Conservation (phyloP, 2,888 invertebrate genomes). For the Galerucella pusilla region DNA sequence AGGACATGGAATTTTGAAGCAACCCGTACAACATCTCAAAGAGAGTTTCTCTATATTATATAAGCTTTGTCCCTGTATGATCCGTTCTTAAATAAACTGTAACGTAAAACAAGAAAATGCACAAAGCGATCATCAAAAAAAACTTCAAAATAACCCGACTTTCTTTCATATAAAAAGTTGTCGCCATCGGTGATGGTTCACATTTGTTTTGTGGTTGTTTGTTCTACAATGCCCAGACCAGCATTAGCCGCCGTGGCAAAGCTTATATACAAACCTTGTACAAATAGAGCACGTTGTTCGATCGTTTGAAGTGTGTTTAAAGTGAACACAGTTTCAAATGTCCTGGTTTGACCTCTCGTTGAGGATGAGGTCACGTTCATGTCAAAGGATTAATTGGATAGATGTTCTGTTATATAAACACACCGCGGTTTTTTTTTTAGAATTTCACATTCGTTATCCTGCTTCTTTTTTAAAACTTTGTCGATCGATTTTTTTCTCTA, state of each 20-base stretch:
- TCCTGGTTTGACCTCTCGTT: conserved; percentile 46
- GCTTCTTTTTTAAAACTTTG: background rate
- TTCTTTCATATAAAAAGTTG: conserved; percentile 15
- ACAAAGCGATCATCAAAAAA: background rate
- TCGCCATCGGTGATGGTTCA: conserved; percentile 36
- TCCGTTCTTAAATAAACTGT: background rate
- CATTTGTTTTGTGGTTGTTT: conserved; percentile 41
- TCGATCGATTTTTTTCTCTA: background rate
- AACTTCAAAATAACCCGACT: background rate
- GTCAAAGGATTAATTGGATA: conserved; percentile 52
- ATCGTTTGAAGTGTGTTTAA: conserved; percentile 53
- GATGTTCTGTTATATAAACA: conserved; percentile 47
- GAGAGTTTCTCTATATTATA: background rate
- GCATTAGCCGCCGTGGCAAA: conserved; percentile 27
- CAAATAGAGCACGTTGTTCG: conserved; percentile 50
- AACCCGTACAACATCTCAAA: background rate
- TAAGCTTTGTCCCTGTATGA: background rate
- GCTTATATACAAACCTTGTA: conserved; percentile 45
- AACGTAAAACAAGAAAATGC: background rate
- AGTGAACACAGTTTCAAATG: conserved; percentile 50
- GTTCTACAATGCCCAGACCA: conserved; percentile 37
- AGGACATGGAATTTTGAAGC: background rate
- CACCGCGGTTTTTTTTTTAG: conserved; percentile 29
- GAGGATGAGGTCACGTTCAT: conserved; percentile 46
- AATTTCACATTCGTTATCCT: background rate